Base-by-base conservation (phyloP, 64 coral and sea anemone genomes). In the Exaiptasia diaphana region DNA sequence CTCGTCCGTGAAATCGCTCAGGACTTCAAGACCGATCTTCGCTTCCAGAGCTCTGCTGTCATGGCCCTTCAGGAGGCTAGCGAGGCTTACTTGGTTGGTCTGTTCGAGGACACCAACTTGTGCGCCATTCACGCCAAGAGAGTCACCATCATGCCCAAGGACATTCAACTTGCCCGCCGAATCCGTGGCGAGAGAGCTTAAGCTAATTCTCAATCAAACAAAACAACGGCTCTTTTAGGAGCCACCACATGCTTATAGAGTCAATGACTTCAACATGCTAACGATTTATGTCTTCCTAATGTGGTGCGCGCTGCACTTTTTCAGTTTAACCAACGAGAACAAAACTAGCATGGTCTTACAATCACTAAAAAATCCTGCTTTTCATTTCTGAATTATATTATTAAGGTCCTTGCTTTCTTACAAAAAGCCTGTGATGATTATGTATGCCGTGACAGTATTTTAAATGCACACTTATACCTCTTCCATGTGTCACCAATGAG, bases 51-150 rank as follows among this genome's bases (percentile, higher is more conserved):
- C 80, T 83, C 80, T 52, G 80, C 80, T 54, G 80, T 83, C 63
- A 20, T 83, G 80, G 80, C 80, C 49, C 80, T 83, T 83, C 80
- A 83, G 56, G 80, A 83, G 38, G 80, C 80, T 56, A 83, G 80
- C 63, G 80, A 83, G 63, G 80, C 80, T 71, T 83, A 83, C 56
- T 37, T 83, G 39, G 80, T 83, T 41, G 80, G 80, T 83, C 80
- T 83, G 33, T 71, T 71, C 62, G 74, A 77, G 27, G 74, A 77
- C 49, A 77, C 74, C 50, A 77, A 77, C 74, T 77, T 77, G 74
- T 77, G 74, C 74, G 74, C 74, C 74, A 77, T 77, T 26, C 74
- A 77, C 52, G 74, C 74, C 74, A 77, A 77, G 74, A 34, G 74
- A 30, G 74, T 77, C 74, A 77, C 74, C 74, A 77, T 77, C 27